Conservation (phyloP, 2,113 vertebrate species). For the western clawed frog (Xenopus tropicalis) region UCB_Xtro_10.0 CM004446.2:88040501-88041000, state of each 20-base stretch:
- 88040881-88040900: constrained; percentile 52
- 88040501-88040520: too few relatives aligned
- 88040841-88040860: constrained; percentile 60
- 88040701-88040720: background rate
- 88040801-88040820: constrained; percentile 59
- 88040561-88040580: too few relatives aligned
- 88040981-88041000: too few relatives aligned
- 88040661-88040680: background rate
- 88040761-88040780: background rate
- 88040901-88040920: constrained; percentile 54
- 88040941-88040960: constrained; percentile 45
- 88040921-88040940: constrained; percentile 52
- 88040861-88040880: constrained; percentile 59
- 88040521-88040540: too few relatives aligned
- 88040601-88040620: background rate
- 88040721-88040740: background rate
- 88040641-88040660: background rate
- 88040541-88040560: too few relatives aligned
- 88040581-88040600: background rate
- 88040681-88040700: constrained; percentile 1
- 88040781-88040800: constrained; percentile 54
- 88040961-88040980: constrained; percentile 13
- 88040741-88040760: background rate
- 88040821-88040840: constrained; percentile 57
- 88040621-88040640: background rate